These are phyloP conservation scores for Neoniphon sammara DNA, from an alignment of 2,797 vertebrate genomes.

Conservation along the genomic window DNA sequence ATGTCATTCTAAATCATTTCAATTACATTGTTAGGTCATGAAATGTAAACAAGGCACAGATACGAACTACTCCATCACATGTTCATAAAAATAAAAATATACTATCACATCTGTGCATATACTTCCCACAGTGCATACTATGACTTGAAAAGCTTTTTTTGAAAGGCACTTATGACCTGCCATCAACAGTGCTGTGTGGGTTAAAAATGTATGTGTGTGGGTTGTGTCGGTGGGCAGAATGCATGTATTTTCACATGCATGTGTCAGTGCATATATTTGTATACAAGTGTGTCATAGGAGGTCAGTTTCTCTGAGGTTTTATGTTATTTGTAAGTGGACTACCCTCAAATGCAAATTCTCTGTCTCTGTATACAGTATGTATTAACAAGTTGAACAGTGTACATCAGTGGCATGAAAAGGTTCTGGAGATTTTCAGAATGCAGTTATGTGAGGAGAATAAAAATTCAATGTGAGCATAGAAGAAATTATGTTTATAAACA, in stretches of 20 bases:
- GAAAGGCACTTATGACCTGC: constrained; percentile 27
- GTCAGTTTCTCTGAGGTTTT: not conserved
- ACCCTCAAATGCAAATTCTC: not conserved
- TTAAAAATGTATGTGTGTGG: constrained; percentile 17
- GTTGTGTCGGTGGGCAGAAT: not conserved
- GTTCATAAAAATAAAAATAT: constrained; percentile 24
- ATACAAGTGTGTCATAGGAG: not conserved
- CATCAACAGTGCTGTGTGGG: constrained; percentile 20
- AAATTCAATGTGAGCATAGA: constrained; percentile 1
- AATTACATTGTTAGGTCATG: constrained; percentile 63
- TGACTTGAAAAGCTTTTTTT: constrained; percentile 34
- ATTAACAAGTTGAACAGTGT: not conserved
- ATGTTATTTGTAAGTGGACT: not conserved
- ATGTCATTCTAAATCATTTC: constrained; percentile 61
- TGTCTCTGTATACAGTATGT: not conserved
- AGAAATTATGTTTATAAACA: not conserved
- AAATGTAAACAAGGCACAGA: constrained; percentile 38
- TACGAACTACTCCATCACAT: constrained; percentile 17
- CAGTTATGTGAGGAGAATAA: constrained; percentile 14
- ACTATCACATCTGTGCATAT: constrained; percentile 22
- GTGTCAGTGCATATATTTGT: constrained; percentile 5
- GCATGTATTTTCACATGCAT: not conserved
- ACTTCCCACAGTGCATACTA: constrained; percentile 6
- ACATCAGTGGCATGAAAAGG: constrained; percentile 2
- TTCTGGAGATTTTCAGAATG: constrained; percentile 16